phyloP scores from a whole-genome alignment of 2,888 invertebrate genomes.

The Acleris holmiana region DNA sequence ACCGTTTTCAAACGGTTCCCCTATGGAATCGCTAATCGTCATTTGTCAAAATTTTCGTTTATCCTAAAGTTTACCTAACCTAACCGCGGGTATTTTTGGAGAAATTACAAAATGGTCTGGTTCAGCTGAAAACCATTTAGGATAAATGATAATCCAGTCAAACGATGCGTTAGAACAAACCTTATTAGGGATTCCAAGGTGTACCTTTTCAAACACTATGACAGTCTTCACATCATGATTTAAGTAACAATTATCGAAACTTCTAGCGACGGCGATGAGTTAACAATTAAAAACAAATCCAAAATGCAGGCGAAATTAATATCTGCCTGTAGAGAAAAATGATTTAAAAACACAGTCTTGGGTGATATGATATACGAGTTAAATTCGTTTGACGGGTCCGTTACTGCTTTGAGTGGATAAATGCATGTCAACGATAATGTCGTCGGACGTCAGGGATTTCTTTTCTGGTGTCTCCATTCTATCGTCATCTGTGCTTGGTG shows the following conservation, averaged over 20 bases:
- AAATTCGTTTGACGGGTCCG: constrained; percentile 56
- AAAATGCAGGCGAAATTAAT: constrained; percentile 17
- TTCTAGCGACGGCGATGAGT: constrained; percentile 9
- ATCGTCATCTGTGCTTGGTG: constrained; percentile 74
- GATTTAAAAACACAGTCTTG: constrained; percentile 37
- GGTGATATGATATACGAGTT: constrained; percentile 43
- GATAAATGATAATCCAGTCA: too few relatives aligned
- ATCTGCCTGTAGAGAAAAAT: constrained; percentile 16
- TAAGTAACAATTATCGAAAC: constrained; percentile 26
- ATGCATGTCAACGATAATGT: constrained; percentile 86
- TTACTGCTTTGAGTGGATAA: constrained; percentile 54
- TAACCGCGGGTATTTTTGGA: too few relatives aligned
- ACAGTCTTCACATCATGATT: constrained; percentile 26
- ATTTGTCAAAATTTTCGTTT: too few relatives aligned
- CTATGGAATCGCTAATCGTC: too few relatives aligned
- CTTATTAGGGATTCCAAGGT: too few relatives aligned
- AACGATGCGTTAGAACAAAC: too few relatives aligned
- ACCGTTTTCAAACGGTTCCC: too few relatives aligned
- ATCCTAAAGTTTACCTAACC: too few relatives aligned
- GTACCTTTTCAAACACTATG: background rate
- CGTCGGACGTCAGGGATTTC: constrained; percentile 80
- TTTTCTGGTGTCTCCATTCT: constrained; percentile 67
- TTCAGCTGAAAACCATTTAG: too few relatives aligned
- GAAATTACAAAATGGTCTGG: too few relatives aligned
- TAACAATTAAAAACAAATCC: constrained; percentile 24